Evolutionary conservation across 2,797 vertebrate species (phyloP), one percentile per base, ranked within the genome.

Genomic region (Melanotaenia parkinsoni): DNA sequence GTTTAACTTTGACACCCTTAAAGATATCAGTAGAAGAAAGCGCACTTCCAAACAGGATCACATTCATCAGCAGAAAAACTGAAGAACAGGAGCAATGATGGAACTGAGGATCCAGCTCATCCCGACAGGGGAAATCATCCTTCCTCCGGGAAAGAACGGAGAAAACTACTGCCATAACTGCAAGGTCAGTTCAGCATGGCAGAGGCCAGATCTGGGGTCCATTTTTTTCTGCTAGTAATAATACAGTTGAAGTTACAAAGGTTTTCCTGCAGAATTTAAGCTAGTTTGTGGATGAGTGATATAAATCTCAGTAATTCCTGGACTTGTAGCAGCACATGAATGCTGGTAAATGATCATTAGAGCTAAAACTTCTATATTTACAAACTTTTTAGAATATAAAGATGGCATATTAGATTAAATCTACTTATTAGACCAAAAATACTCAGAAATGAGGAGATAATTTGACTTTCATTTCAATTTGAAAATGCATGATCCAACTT

Each of bases 121-220:
- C 80, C 94, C 94, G 0, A 95, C 95, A 0, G 94, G 95, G 73
- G 95, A 95, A 85, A 95, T 95, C 76, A 95, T 95, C 76, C 79
- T 94, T 18, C 9, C 94, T 63, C 94, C 95, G 0, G 93, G 93
- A 80, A 95, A 93, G 80, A 95, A 95, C 26, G 94, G 93, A 69
- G 95, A 95, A 57, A 89, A 86, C 86, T 93, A 74, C 90, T 95
- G 95, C 76, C 89, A 94, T 61, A 56, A 76, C 86, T 95, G 94
- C 82, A 95, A 94, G 93, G 95, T 95, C 85, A 81, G 90, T 75
- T 69, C 71, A 47, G 66, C 53, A 33, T 47, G 37, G 37, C 58
- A 38, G 40, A 63, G 58, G 51, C 33, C 74, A 58, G 47, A 43
- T 67, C 63, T 67, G 57, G 14, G 13, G 18, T 58, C 32, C 12